A percentile compares a stretch with the other conserved stretches of the same genome.
Conservation (phyloP, 2,797 vertebrate genomes). For the Sarcoramphus papa region DNA sequence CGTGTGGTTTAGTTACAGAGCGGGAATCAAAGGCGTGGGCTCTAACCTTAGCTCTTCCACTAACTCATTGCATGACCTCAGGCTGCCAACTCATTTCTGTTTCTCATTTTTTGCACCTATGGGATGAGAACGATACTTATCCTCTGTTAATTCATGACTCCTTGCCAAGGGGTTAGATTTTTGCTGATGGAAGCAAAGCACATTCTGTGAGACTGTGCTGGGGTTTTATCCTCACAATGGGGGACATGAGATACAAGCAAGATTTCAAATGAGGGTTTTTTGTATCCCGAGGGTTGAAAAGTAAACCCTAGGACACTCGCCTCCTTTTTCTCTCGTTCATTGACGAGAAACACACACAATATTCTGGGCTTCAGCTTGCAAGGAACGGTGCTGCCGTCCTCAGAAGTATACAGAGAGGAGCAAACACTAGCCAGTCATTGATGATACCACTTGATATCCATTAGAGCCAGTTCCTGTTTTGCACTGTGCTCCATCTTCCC, state of each 20-base stretch:
- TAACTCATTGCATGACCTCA: neutral
- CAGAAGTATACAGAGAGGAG: neutral
- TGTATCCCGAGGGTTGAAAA: neutral
- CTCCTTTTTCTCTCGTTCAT: neutral
- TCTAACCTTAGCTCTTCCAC: neutral
- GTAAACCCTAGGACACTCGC: neutral
- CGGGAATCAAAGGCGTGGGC: neutral
- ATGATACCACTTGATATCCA: neutral
- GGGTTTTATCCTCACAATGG: constrained; percentile 4
- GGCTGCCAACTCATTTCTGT: neutral
- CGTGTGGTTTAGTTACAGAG: neutral
- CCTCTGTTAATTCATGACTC: neutral
- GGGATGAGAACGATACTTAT: constrained; percentile 7
- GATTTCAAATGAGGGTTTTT: neutral
- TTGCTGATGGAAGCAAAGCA: constrained; percentile 9
- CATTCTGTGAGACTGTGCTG: neutral
- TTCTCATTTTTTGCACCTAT: constrained; percentile 27
- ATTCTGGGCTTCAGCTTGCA: neutral
- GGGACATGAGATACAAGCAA: neutral
- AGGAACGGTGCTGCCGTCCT: neutral
- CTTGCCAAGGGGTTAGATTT: neutral
- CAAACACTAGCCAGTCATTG: neutral
- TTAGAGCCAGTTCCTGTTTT: neutral
- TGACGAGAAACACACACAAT: neutral
- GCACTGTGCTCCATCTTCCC: neutral